Percentiles rank a stretch among this genome's conserved stretches.
Evolutionary conservation across 2,113 vertebrate genomes (phyloP).

Genomic region (Scatophagus argus): DNA sequence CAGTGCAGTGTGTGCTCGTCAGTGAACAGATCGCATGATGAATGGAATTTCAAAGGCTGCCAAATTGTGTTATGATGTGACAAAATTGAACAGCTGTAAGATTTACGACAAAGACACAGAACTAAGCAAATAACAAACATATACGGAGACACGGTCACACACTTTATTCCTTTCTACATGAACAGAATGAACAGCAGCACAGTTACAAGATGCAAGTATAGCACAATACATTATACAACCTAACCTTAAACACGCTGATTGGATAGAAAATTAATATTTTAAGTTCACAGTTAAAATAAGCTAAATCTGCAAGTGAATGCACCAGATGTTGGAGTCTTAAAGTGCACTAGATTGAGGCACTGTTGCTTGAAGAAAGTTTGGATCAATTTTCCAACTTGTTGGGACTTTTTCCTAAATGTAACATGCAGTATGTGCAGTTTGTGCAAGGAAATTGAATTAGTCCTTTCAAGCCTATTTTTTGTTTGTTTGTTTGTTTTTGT

Average conservation of each 20-base stretch:
- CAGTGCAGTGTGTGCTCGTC: not conserved
- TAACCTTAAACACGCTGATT: not conserved
- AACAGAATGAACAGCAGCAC: not conserved
- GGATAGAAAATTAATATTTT: not conserved
- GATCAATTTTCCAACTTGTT: not conserved
- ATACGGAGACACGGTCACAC: conserved; percentile 4
- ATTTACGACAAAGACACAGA: conserved; percentile 16
- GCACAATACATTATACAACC: not conserved
- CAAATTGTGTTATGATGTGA: not conserved
- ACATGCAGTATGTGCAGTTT: not conserved
- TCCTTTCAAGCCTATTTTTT: not conserved
- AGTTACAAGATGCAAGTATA: not conserved
- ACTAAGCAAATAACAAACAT: not conserved
- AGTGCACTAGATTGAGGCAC: not conserved
- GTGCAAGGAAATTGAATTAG: not conserved
- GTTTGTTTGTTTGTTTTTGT: too few relatives aligned
- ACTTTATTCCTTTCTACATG: conserved; percentile 39
- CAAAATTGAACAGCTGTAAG: not conserved
- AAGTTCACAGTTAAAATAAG: not conserved
- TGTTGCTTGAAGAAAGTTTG: not conserved
- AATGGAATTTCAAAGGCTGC: not conserved
- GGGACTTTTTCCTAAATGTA: not conserved
- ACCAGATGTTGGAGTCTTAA: not conserved
- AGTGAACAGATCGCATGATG: not conserved
- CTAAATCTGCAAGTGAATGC: not conserved